A percentile compares a stretch with the other conserved stretches of the same genome.
Evolutionary conservation across 1,140 invertebrate genomes (phyloP).

Genomic region (Bradysia coprophila): DNA sequence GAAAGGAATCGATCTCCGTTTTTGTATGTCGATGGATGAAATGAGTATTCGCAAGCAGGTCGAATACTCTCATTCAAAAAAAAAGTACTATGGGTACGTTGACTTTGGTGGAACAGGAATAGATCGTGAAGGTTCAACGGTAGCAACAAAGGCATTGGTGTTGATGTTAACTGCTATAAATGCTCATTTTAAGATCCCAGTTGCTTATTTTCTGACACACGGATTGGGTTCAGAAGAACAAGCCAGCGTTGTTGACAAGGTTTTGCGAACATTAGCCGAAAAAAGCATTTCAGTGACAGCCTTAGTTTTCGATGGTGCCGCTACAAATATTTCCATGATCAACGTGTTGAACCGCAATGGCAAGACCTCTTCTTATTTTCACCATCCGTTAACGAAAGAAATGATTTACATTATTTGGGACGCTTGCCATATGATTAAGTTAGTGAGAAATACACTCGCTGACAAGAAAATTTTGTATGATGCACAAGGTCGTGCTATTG

Average conservation of each 20-base stretch:
- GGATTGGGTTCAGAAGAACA: not conserved
- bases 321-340: no score
- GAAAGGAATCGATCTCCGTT: not conserved
- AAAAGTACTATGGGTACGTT: not conserved
- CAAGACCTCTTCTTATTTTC: no score
- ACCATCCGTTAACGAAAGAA: no score
- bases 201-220: not conserved
- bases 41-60: not conserved
- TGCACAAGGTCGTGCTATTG: no score
- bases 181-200: not conserved
- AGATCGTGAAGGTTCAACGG: not conserved
- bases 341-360: no score
- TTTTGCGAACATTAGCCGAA: no score
- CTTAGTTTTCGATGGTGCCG: no score
- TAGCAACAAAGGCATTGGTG: not conserved
- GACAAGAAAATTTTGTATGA: no score
- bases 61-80: not conserved
- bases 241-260: not conserved
- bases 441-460: no score
- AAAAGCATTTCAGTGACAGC: no score
- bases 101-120: not conserved
- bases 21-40: not conserved
- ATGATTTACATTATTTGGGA: no score
- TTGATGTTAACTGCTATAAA: not conserved
- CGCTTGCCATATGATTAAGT: no score